Percentiles rank a stretch among this genome's conserved stretches.
Conservation (phyloP, 2,113 vertebrate genomes). For the Lanius ludovicianus region DNA sequence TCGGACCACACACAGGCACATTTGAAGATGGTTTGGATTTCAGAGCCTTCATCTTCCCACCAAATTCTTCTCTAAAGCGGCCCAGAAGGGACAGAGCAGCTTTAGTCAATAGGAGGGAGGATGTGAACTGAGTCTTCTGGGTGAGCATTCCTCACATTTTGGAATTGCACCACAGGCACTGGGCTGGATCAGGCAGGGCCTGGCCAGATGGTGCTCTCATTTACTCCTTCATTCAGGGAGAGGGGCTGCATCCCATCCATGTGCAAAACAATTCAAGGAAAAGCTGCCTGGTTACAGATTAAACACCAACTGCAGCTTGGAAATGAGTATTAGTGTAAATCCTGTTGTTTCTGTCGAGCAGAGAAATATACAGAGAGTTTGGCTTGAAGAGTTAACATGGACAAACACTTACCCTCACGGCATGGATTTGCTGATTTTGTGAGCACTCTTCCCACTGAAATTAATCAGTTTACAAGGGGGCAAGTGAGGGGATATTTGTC, state of each 20-base stretch:
- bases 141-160: constrained; percentile 58
- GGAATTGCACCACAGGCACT: constrained; percentile 21
- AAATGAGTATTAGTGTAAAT: not conserved
- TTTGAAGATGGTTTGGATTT: constrained; percentile 55
- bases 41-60: constrained; percentile 47
- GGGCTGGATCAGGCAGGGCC: not conserved
- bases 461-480: constrained; percentile 23
- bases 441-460: constrained; percentile 5
- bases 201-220: constrained; percentile 32
- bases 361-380: not conserved
- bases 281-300: not conserved
- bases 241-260: not conserved
- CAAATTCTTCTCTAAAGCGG: not conserved
- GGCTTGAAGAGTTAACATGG: not conserved
- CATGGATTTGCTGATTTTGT: not conserved
- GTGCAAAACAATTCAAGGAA: not conserved
- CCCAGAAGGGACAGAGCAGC: constrained; percentile 57
- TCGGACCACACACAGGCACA: constrained; percentile 55
- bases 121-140: constrained; percentile 36
- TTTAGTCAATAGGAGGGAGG: constrained; percentile 47
- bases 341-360: not conserved
- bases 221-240: not conserved
- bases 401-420: not conserved
- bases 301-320: not conserved
- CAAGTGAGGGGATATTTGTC: constrained; percentile 4